Evolutionary conservation across 1,140 invertebrate genomes (phyloP).

Genomic region (Drosophila sp.): DNA sequence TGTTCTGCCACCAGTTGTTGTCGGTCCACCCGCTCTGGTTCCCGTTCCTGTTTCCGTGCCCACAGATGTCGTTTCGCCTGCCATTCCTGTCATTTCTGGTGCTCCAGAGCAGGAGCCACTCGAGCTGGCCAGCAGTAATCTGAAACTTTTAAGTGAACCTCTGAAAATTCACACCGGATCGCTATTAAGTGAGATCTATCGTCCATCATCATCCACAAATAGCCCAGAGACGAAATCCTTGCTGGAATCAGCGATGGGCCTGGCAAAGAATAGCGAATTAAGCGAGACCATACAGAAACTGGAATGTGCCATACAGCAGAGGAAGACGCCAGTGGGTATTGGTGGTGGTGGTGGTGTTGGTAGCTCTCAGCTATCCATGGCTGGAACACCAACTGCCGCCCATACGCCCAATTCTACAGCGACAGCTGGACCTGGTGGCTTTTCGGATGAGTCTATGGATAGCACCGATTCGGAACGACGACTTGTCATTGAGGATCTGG

Average conservation of each 20-base stretch:
- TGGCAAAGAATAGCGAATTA: slow-evolving; percentile 85
- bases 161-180: slow-evolving; percentile 65
- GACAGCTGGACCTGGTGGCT: slow-evolving; percentile 41
- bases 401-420: slow-evolving; percentile 42
- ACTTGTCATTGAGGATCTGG: slow-evolving; percentile 84
- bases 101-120: slow-evolving; percentile 14
- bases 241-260: slow-evolving; percentile 70
- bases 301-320: slow-evolving; percentile 79
- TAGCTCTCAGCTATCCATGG: slow-evolving; percentile 36
- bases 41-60: background rate
- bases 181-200: slow-evolving; percentile 36
- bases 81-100: background rate
- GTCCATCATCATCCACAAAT: slow-evolving; percentile 47
- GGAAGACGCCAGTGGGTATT: slow-evolving; percentile 69
- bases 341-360: background rate
- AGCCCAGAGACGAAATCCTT: slow-evolving; percentile 78
- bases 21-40: background rate
- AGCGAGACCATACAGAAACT: slow-evolving; percentile 86
- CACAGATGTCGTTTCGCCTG: background rate
- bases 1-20: slow-evolving; percentile 11
- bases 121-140: slow-evolving; percentile 17
- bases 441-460: slow-evolving; percentile 85
- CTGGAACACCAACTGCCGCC: slow-evolving; percentile 55
- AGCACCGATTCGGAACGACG: slow-evolving; percentile 89
- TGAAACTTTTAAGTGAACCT: slow-evolving; percentile 58